A percentile compares a stretch with the other conserved stretches of the same genome.
phyloP scores from a whole-genome alignment of 2,797 vertebrate genomes.

The Sternotherus odoratus region DNA sequence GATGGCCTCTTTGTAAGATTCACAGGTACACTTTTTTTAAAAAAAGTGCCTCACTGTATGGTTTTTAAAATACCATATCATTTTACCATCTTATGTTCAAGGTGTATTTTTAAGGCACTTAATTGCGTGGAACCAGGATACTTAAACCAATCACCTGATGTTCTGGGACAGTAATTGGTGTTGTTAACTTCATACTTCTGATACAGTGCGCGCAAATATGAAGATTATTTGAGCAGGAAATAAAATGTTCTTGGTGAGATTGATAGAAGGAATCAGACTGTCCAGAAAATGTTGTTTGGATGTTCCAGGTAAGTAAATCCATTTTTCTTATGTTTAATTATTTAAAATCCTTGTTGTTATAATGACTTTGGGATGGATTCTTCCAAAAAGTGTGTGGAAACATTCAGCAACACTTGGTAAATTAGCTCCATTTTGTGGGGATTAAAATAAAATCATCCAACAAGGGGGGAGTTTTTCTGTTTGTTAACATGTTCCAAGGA shows the following conservation, averaged over 20 bases:
- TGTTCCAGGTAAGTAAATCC: not conserved
- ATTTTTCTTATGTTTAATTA: not conserved
- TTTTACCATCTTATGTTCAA: not conserved
- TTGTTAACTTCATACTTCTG: not conserved
- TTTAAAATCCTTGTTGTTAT: not conserved
- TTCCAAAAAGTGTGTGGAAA: not conserved
- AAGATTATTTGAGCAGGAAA: not conserved
- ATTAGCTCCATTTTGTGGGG: not conserved
- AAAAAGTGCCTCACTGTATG: not conserved
- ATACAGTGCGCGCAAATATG: not conserved
- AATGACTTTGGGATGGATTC: not conserved
- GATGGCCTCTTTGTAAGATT: not conserved
- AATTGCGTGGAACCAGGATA: not conserved
- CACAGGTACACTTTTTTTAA: not conserved
- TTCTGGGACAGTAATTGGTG: not conserved
- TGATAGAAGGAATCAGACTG: not conserved
- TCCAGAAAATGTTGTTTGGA: not conserved
- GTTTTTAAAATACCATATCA: not conserved
- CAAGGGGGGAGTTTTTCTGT: not conserved
- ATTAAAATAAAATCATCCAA: not conserved
- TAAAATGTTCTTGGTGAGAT: not conserved
- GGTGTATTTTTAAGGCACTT: not conserved
- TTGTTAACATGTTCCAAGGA: not conserved
- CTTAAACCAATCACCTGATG: not conserved
- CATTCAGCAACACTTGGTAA: too few relatives aligned